These are phyloP conservation scores for Lycia hirtaria DNA, from an alignment of 2,888 invertebrate genomes.

Conservation along the genomic window DNA sequence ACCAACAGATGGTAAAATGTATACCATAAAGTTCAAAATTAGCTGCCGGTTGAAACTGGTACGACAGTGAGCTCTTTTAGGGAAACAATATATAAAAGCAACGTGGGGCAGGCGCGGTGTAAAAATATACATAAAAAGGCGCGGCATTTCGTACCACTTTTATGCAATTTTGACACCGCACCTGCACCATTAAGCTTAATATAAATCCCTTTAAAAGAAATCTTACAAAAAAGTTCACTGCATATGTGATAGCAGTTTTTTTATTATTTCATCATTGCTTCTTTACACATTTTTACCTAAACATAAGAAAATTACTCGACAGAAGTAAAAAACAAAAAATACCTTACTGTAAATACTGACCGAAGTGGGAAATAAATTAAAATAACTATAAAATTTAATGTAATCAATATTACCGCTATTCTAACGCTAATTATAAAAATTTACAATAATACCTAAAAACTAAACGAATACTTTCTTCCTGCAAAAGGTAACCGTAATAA, in stretches of 20 bases:
- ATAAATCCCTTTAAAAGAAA: too few relatives aligned
- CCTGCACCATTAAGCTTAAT: too few relatives aligned
- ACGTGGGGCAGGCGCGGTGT: too few relatives aligned
- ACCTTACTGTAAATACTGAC: slow-evolving; percentile 84
- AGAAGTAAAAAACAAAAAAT: slow-evolving; percentile 69
- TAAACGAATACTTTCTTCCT: slow-evolving; percentile 83
- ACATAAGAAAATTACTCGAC: slow-evolving; percentile 69
- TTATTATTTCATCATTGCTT: slow-evolving; percentile 57
- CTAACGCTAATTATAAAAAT: slow-evolving; percentile 70
- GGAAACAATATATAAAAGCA: not conserved
- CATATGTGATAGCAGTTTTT: slow-evolving; percentile 6
- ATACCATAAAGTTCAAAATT: slow-evolving; percentile 32
- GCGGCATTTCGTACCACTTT: too few relatives aligned
- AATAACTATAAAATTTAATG: slow-evolving; percentile 70
- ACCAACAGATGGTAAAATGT: slow-evolving; percentile 32
- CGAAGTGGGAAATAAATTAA: slow-evolving; percentile 84
- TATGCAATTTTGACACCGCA: too few relatives aligned
- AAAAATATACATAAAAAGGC: too few relatives aligned
- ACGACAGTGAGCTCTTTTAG: slow-evolving; percentile 4
- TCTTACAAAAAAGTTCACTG: slow-evolving; percentile 7
- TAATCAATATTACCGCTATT: slow-evolving; percentile 56
- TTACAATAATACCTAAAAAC: slow-evolving; percentile 76
- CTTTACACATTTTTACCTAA: slow-evolving; percentile 61
- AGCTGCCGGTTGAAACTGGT: slow-evolving; percentile 34
- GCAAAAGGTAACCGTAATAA: slow-evolving; percentile 83